Conservation (phyloP, 2,113 vertebrate species). For the Pomatostomus ruficeps region DNA sequence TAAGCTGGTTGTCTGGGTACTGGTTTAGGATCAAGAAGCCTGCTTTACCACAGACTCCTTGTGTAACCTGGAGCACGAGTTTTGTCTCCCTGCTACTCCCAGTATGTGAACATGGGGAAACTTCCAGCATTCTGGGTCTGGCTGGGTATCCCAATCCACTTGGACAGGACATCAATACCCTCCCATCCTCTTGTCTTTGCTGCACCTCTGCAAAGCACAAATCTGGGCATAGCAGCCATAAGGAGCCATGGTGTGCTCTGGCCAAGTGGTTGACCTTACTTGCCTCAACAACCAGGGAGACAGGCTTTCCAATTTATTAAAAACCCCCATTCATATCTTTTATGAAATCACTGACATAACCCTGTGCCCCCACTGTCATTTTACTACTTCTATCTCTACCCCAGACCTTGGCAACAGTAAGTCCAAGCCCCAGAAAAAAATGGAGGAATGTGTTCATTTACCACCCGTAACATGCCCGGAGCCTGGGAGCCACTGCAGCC, state of each 20-base stretch:
- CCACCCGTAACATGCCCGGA: background rate
- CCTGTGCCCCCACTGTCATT: background rate
- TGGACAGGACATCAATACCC: background rate
- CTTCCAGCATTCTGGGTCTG: background rate
- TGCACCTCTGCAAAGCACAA: background rate
- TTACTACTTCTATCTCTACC: background rate
- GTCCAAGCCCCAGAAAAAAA: background rate
- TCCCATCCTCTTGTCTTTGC: background rate
- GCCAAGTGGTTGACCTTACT: background rate
- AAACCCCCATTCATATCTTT: accelerated
- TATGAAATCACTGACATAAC: background rate
- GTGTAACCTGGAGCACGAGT: background rate
- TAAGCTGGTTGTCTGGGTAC: background rate
- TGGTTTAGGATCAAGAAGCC: background rate
- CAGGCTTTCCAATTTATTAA: background rate
- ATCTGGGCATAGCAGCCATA: accelerated
- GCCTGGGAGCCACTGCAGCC: background rate
- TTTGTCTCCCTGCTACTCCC: background rate
- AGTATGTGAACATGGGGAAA: background rate
- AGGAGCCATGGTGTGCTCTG: background rate
- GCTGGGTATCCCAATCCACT: background rate
- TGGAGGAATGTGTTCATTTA: background rate
- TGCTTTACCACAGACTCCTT: background rate
- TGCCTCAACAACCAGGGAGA: background rate
- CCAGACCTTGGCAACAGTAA: background rate